These are phyloP conservation scores for Potorous gilbertii DNA, from an alignment of 2,797 vertebrate species.

Conservation along the genomic window DNA sequence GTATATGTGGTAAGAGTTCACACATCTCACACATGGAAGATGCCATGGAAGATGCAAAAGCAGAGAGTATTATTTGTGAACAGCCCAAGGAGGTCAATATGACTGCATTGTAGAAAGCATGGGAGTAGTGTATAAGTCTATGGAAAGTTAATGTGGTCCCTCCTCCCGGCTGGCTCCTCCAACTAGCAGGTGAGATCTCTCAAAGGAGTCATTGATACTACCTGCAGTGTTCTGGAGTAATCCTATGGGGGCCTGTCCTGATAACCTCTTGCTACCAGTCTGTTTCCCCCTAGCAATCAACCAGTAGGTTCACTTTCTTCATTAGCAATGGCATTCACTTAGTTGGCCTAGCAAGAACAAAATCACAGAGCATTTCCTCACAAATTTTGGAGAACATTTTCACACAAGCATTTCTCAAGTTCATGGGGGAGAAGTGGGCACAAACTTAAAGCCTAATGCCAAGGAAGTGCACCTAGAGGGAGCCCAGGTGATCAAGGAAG, in stretches of 20 bases:
- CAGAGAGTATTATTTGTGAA: not conserved
- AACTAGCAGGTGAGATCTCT: no score
- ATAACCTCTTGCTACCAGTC: not conserved
- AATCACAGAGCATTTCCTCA: no score
- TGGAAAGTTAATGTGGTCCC: not conserved
- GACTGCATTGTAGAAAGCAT: not conserved
- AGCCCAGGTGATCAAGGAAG: no score
- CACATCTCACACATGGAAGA: not conserved
- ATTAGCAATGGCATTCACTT: not conserved
- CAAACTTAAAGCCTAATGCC: no score
- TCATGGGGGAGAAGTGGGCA: no score
- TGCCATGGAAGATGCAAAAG: not conserved
- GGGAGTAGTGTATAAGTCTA: not conserved
- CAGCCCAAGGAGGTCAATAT: not conserved
- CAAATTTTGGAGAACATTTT: no score
- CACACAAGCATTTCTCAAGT: no score
- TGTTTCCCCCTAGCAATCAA: not conserved
- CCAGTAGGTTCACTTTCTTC: not conserved
- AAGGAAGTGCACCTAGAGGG: no score
- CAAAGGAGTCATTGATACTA: no score
- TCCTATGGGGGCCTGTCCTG: not conserved
- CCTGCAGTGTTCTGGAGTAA: no score
- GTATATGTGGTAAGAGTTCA: not conserved
- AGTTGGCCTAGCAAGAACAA: no score
- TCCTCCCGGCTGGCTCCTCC: not conserved